Base-by-base conservation (phyloP, 2,113 vertebrate genomes). In the Leuciscus idus region DNA sequence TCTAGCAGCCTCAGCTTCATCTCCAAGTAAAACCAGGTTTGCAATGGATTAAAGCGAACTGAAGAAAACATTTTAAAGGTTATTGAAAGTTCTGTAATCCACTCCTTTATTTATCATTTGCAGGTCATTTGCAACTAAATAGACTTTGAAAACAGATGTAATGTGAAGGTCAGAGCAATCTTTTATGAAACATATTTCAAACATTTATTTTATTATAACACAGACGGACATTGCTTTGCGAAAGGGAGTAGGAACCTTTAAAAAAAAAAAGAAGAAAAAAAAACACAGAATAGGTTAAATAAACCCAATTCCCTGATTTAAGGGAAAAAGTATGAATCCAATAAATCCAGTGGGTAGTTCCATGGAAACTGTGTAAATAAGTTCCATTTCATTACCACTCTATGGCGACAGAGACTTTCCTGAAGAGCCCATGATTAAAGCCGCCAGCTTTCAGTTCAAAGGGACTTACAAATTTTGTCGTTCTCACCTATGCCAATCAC, bases 311-410 rank as follows among this genome's bases (percentile, higher is more conserved):
- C 64, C 64, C 46, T 48, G 77, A 80, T 86, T 61, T 86, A 81
- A 59, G 36, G 77, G 55, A 80, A 86, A 55, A 57, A 72, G 30
- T 46, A 52, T 81, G 61, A 73, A 64, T 86, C 30, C 39, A 88
- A 83, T 17, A 77, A 86, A 86, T 43, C 52, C 55, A 64, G 36
- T 74, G 74, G 50, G 70, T 43, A 33, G 77, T 88, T 72, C 87
- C 80, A 79, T 66, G 81, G 87, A 83, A 82, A 86, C 81, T 52
- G 55, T 82, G 61, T 79, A 89, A 89, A 89, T 80, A 89, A 30
- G 77, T 84, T 89, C 74, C 76, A 84, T 84, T 86, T 76, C 84
- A 86, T 88, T 86, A 86, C 64, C 77, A 23, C 55, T 75, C 57
- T 52, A 3, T 73, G 59, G 88, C 84, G 77, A 82, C 82, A 84